phyloP scores from a whole-genome alignment of 2,797 vertebrate species.

The Limnodromus scolopaceus region DNA sequence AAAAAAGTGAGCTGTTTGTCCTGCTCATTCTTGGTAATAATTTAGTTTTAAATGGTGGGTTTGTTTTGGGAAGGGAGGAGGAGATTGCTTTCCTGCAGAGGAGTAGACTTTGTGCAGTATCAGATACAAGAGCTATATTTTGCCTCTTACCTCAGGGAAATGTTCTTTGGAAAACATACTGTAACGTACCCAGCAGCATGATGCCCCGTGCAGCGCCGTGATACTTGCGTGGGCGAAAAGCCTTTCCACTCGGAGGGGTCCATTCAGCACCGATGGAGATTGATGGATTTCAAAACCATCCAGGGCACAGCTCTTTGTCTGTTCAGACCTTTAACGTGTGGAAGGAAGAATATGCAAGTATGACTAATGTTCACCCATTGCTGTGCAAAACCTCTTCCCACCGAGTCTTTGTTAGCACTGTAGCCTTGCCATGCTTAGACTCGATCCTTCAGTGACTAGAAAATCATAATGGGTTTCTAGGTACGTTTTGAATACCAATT shows the following conservation, averaged over 20 bases:
- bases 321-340: neutral
- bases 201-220: neutral
- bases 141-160: neutral
- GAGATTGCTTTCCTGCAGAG: neutral
- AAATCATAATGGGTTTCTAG: neutral
- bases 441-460: neutral
- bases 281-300: slow-evolving; percentile 12
- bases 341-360: neutral
- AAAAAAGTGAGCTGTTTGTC: neutral
- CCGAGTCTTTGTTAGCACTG: slow-evolving; percentile 18
- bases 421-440: neutral
- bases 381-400: neutral
- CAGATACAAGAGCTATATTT: neutral
- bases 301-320: slow-evolving; percentile 24
- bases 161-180: neutral
- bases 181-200: neutral
- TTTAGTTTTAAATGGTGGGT: neutral
- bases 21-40: neutral
- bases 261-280: neutral
- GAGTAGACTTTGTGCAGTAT: neutral
- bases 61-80: neutral
- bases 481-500: neutral
- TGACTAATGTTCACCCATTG: slow-evolving; percentile 30
- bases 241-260: neutral
- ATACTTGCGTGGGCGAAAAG: neutral